These are phyloP conservation scores for Cyclophora albipunctata DNA, from an alignment of 2,888 invertebrate species.

Conservation along the genomic window DNA sequence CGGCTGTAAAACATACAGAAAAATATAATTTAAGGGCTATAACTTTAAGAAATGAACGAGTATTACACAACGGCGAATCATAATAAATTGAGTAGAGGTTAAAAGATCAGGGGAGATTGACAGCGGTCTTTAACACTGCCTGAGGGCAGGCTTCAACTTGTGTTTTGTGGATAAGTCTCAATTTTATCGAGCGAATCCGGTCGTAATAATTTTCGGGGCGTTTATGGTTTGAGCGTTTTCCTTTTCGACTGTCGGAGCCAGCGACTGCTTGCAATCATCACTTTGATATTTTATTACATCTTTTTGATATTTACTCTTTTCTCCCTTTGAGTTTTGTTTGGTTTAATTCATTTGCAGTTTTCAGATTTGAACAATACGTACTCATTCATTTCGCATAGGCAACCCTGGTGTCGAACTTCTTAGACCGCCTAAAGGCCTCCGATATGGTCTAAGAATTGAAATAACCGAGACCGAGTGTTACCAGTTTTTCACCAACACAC, in stretches of 20 bases:
- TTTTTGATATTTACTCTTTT: conserved; percentile 6
- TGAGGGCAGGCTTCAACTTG: conserved; percentile 42
- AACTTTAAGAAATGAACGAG: conserved; percentile 21
- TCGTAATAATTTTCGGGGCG: conserved; percentile 42
- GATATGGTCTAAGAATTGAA: too few relatives aligned
- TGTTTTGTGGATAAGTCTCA: conserved; percentile 45
- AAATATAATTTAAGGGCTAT: conserved; percentile 30
- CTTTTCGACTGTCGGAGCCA: conserved; percentile 26
- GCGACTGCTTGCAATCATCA: conserved; percentile 15
- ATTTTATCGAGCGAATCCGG: conserved; percentile 44
- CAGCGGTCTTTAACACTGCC: conserved; percentile 53
- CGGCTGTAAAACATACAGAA: conserved; percentile 29
- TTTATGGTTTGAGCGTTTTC: conserved; percentile 30
- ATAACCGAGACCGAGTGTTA: too few relatives aligned
- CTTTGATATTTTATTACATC: conserved; percentile 1
- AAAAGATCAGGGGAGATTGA: conserved; percentile 56
- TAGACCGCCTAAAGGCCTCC: too few relatives aligned
- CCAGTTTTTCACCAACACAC: too few relatives aligned
- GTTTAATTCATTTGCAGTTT: too few relatives aligned
- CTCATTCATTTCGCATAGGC: too few relatives aligned
- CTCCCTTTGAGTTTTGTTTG: background rate
- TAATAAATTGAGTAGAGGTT: conserved; percentile 60
- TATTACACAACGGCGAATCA: conserved; percentile 31
- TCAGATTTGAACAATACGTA: too few relatives aligned
- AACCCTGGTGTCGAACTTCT: too few relatives aligned